Percentiles rank a stretch among this genome's conserved stretches.
These are phyloP conservation scores for Eremophila alpestris DNA, from an alignment of 2,797 vertebrate species.

Conservation along the genomic window DNA sequence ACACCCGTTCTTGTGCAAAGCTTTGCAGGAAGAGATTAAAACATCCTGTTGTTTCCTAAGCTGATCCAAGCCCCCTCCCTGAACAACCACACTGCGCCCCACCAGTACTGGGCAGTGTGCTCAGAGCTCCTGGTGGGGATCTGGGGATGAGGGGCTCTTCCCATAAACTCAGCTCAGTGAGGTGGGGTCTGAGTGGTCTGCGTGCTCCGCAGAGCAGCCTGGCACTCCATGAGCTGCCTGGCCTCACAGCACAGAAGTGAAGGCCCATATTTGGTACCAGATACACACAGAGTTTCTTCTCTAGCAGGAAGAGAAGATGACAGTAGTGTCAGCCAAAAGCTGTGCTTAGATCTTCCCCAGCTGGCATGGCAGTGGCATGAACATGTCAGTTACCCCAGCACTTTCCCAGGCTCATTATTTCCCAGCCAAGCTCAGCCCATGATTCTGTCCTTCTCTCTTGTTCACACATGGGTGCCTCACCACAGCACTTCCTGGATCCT, in stretches of 20 bases:
- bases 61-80: neutral
- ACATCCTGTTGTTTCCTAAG: slow-evolving; percentile 29
- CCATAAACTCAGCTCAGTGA: neutral
- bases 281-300: neutral
- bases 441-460: neutral
- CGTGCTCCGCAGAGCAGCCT: neutral
- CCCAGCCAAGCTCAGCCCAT: neutral
- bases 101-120: neutral
- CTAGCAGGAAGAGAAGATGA: neutral
- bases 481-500: neutral
- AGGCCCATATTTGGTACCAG: neutral
- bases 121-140: neutral
- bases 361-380: fast-evolving
- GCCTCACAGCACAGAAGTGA: fast-evolving
- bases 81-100: fast-evolving
- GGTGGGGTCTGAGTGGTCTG: neutral
- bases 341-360: neutral
- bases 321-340: neutral
- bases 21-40: slow-evolving; percentile 46
- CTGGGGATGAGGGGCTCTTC: neutral
- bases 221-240: neutral
- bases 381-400: neutral
- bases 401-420: neutral
- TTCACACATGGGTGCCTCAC: neutral
- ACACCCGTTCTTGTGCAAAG: slow-evolving; percentile 29